phyloP scores from a whole-genome alignment of 53 echinoderm and acorn worm genomes.

The Patiria pectinifera region DNA sequence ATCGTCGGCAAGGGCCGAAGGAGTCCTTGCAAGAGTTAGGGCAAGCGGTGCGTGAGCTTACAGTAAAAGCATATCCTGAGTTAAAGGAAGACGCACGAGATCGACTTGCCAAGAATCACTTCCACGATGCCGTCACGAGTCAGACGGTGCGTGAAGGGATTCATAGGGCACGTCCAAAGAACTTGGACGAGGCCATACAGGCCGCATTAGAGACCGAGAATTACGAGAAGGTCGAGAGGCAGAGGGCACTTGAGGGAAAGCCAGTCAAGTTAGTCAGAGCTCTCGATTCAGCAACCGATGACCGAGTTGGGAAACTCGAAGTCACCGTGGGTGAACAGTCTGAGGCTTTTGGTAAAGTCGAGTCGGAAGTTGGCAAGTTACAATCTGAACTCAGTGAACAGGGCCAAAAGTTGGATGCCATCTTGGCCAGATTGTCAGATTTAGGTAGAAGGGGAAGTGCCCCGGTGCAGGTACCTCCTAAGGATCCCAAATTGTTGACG shows the following conservation, averaged over 20 bases:
- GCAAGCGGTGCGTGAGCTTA: neutral
- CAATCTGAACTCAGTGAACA: too few relatives aligned
- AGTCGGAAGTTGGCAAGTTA: too few relatives aligned
- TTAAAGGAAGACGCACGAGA: constrained; percentile 12
- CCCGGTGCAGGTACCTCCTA: too few relatives aligned
- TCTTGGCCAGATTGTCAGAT: too few relatives aligned
- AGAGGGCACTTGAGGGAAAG: constrained; percentile 3
- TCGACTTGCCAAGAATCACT: constrained; percentile 13
- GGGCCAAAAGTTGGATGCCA: too few relatives aligned
- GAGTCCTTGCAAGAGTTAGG: constrained; percentile 11
- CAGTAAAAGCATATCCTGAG: neutral
- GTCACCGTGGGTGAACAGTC: neutral
- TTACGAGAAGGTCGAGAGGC: constrained; percentile 15
- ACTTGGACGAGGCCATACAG: constrained; percentile 22
- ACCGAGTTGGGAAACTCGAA: neutral
- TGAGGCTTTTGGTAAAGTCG: too few relatives aligned
- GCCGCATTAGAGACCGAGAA: constrained; percentile 29
- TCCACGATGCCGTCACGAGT: neutral
- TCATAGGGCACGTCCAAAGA: neutral
- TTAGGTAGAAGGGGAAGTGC: too few relatives aligned
- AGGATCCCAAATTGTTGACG: too few relatives aligned
- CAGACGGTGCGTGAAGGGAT: constrained; percentile 1
- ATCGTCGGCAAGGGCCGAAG: too few relatives aligned
- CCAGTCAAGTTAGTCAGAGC: constrained; percentile 16
- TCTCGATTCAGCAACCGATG: constrained; percentile 27